phyloP scores from a whole-genome alignment of 2,888 invertebrate genomes.

The Orchesella flavescens region DNA sequence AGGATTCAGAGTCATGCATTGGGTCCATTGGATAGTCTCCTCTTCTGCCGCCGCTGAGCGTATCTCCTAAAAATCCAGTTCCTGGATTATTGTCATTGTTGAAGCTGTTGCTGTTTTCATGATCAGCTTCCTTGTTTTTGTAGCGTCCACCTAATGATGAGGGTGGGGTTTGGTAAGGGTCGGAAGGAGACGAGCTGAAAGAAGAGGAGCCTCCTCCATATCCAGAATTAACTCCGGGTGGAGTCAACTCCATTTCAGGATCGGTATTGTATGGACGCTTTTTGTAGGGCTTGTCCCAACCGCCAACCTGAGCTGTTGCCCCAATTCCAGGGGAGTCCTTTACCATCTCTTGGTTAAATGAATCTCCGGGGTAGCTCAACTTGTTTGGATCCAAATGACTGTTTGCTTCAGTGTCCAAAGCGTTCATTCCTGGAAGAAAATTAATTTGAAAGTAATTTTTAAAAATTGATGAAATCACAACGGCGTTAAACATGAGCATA shows the following conservation, averaged over 20 bases:
- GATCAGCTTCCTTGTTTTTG: slow-evolving; percentile 17
- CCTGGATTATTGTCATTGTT: background rate
- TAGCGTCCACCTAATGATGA: slow-evolving; percentile 31
- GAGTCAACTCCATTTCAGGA: slow-evolving; percentile 41
- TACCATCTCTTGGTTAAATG: slow-evolving; percentile 60
- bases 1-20: slow-evolving; percentile 36
- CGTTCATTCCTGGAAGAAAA: slow-evolving; percentile 68
- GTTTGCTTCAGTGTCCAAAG: slow-evolving; percentile 68
- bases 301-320: slow-evolving; percentile 55
- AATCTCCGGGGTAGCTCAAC: slow-evolving; percentile 70
- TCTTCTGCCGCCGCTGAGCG: slow-evolving; percentile 40
- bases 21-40: slow-evolving; percentile 50
- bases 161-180: slow-evolving; percentile 45
- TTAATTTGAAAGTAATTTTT: background rate
- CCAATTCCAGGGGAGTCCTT: slow-evolving; percentile 55
- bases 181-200: slow-evolving; percentile 34
- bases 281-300: slow-evolving; percentile 59
- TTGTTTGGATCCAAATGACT: slow-evolving; percentile 70
- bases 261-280: slow-evolving; percentile 48
- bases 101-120: background rate
- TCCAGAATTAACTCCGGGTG: slow-evolving; percentile 22
- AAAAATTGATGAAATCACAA: background rate
- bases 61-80: slow-evolving; percentile 24
- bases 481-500: background rate
- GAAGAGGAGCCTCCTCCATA: slow-evolving; percentile 9